A percentile compares a stretch with the other conserved stretches of the same genome.
phyloP scores from a whole-genome alignment of 2,113 vertebrate genomes.

The Phylloscopus trochiloides region DNA sequence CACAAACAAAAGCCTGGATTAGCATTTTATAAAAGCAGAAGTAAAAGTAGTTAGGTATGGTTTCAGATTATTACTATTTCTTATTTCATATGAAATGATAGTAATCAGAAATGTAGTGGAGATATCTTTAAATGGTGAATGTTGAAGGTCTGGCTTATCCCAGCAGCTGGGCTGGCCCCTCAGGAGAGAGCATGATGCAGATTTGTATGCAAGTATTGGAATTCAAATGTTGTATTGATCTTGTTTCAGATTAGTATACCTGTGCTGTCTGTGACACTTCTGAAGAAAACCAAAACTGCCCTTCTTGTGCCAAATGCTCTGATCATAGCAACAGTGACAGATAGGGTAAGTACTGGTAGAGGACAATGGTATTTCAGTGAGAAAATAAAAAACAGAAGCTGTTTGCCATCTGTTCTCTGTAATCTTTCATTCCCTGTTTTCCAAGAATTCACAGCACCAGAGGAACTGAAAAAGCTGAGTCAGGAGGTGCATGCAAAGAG shows the following conservation, averaged over 20 bases:
- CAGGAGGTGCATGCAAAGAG: background rate
- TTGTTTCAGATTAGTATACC: slow-evolving; percentile 89
- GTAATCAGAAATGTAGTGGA: background rate
- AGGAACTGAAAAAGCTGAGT: background rate
- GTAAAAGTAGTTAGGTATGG: background rate
- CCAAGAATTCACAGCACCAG: background rate
- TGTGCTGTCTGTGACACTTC: slow-evolving; percentile 81
- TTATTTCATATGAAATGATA: background rate
- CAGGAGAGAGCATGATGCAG: fast-evolving
- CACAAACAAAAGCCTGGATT: background rate
- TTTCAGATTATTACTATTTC: background rate
- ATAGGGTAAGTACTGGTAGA: slow-evolving; percentile 77
- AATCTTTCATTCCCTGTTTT: background rate
- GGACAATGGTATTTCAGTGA: background rate
- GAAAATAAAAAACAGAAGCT: background rate
- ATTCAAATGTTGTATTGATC: background rate
- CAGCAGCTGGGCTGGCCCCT: background rate
- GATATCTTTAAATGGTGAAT: background rate
- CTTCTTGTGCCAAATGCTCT: slow-evolving; percentile 93
- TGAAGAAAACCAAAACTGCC: slow-evolving; percentile 97
- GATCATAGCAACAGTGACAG: slow-evolving; percentile 83
- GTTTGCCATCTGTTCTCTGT: background rate
- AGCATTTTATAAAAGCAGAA: background rate
- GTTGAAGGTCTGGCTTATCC: background rate
- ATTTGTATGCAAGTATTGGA: fast-evolving